phyloP scores from a whole-genome alignment of 2,888 invertebrate genomes.

The Lutraria lutraria region DNA sequence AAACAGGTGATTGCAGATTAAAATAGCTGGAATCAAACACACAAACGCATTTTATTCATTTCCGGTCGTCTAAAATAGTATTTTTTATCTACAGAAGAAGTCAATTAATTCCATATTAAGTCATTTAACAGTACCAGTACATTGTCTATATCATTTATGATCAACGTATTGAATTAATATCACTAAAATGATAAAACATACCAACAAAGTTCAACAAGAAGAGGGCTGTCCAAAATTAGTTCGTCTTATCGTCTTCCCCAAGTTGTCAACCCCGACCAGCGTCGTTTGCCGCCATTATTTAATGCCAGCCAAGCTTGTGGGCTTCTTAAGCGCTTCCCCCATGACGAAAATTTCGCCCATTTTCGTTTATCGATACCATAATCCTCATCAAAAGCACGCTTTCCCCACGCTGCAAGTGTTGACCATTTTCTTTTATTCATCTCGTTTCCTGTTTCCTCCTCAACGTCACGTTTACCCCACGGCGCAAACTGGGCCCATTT shows the following conservation, averaged over 20 bases:
- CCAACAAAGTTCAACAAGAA: slow-evolving; percentile 59
- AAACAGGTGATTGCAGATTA: background rate
- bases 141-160: background rate
- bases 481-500: slow-evolving; percentile 59
- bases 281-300: slow-evolving; percentile 65
- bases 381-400: slow-evolving; percentile 29
- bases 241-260: slow-evolving; percentile 68
- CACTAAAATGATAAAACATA: slow-evolving; percentile 24
- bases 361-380: slow-evolving; percentile 47
- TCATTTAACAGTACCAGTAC: background rate
- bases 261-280: slow-evolving; percentile 64
- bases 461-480: slow-evolving; percentile 54
- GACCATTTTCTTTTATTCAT: slow-evolving; percentile 52
- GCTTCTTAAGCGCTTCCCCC: slow-evolving; percentile 58
- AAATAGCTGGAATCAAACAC: background rate
- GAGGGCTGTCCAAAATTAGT: slow-evolving; percentile 38
- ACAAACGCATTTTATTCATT: background rate
- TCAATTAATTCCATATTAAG: background rate
- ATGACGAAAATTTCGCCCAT: slow-evolving; percentile 61
- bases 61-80: background rate
- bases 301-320: slow-evolving; percentile 50
- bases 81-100: background rate
- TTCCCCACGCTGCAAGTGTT: slow-evolving; percentile 51
- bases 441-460: background rate
- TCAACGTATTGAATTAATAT: background rate